Percentiles rank a stretch among this genome's conserved stretches.
Evolutionary conservation across 2,888 invertebrate genomes (phyloP).

Genomic region (Oithona nana): DNA sequence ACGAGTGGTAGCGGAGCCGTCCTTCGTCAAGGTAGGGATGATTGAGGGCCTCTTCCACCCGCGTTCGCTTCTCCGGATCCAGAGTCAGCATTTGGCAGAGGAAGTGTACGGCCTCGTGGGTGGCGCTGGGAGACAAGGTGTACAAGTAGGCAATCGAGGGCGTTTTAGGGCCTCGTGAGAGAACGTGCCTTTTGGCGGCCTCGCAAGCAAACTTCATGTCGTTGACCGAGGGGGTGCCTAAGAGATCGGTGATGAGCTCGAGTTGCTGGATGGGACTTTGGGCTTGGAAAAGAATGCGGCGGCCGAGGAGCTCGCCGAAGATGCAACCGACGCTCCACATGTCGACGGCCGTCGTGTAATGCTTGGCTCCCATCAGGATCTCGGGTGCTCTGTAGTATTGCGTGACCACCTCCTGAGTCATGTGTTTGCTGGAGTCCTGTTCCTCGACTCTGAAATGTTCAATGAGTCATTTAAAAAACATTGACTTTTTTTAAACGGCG

Average conservation of each 20-base stretch:
- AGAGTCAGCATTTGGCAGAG: constrained; percentile 93
- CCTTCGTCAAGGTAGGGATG: constrained; percentile 97
- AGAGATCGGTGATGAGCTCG: constrained; percentile 87
- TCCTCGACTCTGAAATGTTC: constrained; percentile 56
- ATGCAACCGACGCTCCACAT: constrained; percentile 99
- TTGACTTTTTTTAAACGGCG: too few relatives aligned
- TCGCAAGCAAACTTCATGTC: constrained; percentile 96
- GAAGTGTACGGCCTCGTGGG: constrained; percentile 93
- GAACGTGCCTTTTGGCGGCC: constrained; percentile 77
- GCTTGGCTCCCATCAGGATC: constrained; percentile 93
- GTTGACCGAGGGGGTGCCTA: constrained; percentile 84
- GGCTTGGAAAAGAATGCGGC: constrained; percentile 64
- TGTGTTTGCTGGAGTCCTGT: constrained; percentile 72
- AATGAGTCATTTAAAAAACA: too few relatives aligned
- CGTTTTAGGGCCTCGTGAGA: constrained; percentile 65
- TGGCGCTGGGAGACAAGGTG: constrained; percentile 75
- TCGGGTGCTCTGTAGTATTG: constrained; percentile 99
- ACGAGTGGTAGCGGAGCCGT: constrained; percentile 92
- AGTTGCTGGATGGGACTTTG: constrained; percentile 38
- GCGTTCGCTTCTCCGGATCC: constrained; percentile 88
- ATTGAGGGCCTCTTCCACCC: constrained; percentile 79
- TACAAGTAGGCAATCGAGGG: constrained; percentile 74
- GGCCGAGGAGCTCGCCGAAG: constrained; percentile 86
- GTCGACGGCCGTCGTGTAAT: constrained; percentile 89
- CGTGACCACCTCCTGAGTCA: constrained; percentile 99